Percentiles rank a stretch among this genome's conserved stretches.
Evolutionary conservation across 2,797 vertebrate species (phyloP).

Genomic region (Zenarchopterus dispar): DNA sequence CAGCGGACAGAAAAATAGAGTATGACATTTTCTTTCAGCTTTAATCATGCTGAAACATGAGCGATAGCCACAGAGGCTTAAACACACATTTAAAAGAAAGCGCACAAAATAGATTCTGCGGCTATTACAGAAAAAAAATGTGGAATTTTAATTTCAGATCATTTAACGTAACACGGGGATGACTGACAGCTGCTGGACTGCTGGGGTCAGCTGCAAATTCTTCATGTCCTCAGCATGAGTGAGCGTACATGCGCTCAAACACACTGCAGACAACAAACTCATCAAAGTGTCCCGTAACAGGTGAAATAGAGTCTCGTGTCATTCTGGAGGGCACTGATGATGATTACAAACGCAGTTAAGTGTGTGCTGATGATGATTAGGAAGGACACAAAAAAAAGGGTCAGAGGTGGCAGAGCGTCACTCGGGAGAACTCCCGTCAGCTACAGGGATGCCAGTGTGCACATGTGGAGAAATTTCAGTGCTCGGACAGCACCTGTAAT

Average conservation of each 20-base stretch:
- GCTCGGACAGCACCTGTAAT: slow-evolving; percentile 81
- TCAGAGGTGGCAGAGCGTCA: slow-evolving; percentile 71
- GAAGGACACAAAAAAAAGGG: slow-evolving; percentile 66
- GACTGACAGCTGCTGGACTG: slow-evolving; percentile 73
- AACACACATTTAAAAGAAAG: slow-evolving; percentile 45
- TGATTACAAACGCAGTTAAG: slow-evolving; percentile 75
- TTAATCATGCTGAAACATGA: slow-evolving; percentile 57
- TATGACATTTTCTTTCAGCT: slow-evolving; percentile 31
- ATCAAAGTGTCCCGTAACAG: slow-evolving; percentile 69
- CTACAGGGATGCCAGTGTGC: slow-evolving; percentile 19
- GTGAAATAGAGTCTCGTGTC: slow-evolving; percentile 67
- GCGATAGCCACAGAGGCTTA: slow-evolving; percentile 19
- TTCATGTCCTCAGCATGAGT: not conserved
- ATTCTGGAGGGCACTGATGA: slow-evolving; percentile 74
- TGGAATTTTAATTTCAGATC: slow-evolving; percentile 53
- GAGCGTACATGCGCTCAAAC: not conserved
- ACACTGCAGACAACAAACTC: slow-evolving; percentile 42
- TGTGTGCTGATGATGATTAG: slow-evolving; percentile 77
- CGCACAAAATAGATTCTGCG: slow-evolving; percentile 24
- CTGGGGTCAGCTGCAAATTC: slow-evolving; percentile 40
- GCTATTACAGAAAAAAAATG: slow-evolving; percentile 29
- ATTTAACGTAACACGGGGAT: slow-evolving; percentile 58
- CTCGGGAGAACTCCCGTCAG: slow-evolving; percentile 54
- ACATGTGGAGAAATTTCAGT: slow-evolving; percentile 50
- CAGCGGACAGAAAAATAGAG: slow-evolving; percentile 23